Base-by-base conservation (phyloP, 2,797 vertebrate species). In the Poecilia gillii region DNA sequence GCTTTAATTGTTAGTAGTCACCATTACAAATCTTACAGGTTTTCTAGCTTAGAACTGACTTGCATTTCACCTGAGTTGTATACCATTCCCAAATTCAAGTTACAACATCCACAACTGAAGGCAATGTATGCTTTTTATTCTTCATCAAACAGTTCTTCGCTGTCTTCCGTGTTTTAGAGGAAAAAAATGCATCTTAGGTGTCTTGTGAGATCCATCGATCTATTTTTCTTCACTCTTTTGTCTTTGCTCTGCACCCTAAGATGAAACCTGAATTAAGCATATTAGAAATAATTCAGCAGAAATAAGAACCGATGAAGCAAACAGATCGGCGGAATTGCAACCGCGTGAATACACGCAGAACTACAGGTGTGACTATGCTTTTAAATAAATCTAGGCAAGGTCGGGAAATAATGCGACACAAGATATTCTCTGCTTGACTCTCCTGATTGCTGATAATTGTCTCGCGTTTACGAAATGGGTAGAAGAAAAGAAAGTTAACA, bases 381-480 rank as follows among this genome's bases (percentile, higher is more conserved):
- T 36, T 18, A 64, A 18, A 36, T 36, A 64, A 36, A 64, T 36
- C 7, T 20, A 20, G 62, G 62, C n/a, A 41, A 8, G 6, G 11
- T 18, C 23, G 39, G 36, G 47, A 39, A 36, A 31, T 8, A 68
- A 20, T 6, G 13, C 51, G 18, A 47, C 16, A 76, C 43, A 14
- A 64, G 75, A 46, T 45, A 12, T 51, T 41, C 45, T 62, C 12
- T 1, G 0, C 25, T 71, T 33, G 5, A 36, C 33, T 82, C 33
- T 82, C 33, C 46, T n/a, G n/a, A 71, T 23, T 2, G 68, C 66
- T 84, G 72, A 79, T 73, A 81, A 74, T 77, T 51, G 55, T 36
- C 33, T 77, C 66, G 64, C 62, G 70, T 31, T 23, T 31, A 84
- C 82, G 84, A 83, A 81, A 79, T 81, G 88, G 81, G 87, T 75